phyloP scores from a whole-genome alignment of 2,797 vertebrate genomes.

The Spinibarbus caldwelli region DNA sequence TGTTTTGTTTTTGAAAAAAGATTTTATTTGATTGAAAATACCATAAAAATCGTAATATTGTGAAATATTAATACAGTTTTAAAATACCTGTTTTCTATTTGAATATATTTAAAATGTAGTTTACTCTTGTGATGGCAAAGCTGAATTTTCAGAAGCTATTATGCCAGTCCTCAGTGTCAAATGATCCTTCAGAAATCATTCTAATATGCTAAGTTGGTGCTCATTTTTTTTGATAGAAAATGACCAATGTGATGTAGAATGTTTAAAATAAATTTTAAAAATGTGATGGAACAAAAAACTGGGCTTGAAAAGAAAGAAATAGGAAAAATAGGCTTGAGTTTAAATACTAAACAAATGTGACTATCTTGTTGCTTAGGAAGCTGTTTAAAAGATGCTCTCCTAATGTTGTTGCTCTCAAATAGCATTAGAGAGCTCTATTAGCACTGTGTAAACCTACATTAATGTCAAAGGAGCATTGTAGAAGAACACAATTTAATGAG shows the following conservation, averaged over 20 bases:
- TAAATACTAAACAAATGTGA: background rate
- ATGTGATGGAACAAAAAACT: background rate
- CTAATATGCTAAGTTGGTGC: background rate
- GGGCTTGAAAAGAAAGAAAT: background rate
- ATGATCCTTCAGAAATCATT: background rate
- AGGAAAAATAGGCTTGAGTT: background rate
- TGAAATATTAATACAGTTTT: background rate
- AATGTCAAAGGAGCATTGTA: constrained; percentile 41
- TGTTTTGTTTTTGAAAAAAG: background rate
- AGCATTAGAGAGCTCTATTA: constrained; percentile 22
- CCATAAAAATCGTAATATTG: background rate
- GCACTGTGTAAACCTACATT: constrained; percentile 27
- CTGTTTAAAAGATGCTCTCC: background rate
- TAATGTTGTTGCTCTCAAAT: background rate
- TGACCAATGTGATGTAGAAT: background rate
- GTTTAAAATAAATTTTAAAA: background rate
- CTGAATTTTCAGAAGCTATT: no score
- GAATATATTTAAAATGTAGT: background rate
- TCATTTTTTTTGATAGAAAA: background rate
- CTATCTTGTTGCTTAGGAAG: background rate
- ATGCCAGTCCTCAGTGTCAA: no score
- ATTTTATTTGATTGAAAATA: background rate
- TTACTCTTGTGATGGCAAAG: background rate
- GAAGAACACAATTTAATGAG: constrained; percentile 34
- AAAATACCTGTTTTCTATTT: background rate